phyloP scores from a whole-genome alignment of 2,888 invertebrate genomes.

The Leistus spinibarbis region DNA sequence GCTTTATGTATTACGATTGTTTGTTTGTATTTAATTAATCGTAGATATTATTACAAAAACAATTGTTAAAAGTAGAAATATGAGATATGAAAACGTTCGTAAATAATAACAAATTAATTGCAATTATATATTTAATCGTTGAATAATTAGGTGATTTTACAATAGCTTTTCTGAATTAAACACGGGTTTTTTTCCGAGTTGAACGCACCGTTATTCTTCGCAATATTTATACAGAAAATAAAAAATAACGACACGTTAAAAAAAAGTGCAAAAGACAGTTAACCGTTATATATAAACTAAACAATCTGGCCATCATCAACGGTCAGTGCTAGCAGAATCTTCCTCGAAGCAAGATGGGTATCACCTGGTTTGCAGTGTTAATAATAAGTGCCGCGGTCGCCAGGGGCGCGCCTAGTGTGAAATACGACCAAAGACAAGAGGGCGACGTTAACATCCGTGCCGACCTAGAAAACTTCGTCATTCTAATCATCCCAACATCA shows the following conservation, averaged over 20 bases:
- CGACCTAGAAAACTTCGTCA: constrained; percentile 74
- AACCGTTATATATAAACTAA: constrained; percentile 21
- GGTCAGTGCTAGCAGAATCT: neutral
- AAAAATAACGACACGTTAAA: neutral
- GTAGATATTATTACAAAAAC: no score
- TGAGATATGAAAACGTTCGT: no score
- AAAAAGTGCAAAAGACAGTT: constrained; percentile 27
- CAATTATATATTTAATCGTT: no score
- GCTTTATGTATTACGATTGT: no score
- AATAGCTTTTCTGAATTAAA: neutral
- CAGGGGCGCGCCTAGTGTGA: constrained; percentile 28
- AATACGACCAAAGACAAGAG: constrained; percentile 76
- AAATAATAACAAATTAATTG: no score
- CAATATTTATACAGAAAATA: constrained; percentile 3
- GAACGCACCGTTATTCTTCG: constrained; percentile 21
- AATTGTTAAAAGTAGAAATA: no score
- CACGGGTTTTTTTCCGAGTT: neutral
- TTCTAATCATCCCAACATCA: constrained; percentile 65
- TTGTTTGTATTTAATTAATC: no score
- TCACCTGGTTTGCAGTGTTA: constrained; percentile 3
- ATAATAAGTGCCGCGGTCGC: neutral
- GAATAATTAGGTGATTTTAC: no score
- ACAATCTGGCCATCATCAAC: neutral
- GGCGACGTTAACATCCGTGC: constrained; percentile 77
- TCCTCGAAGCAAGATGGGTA: constrained; percentile 2